A percentile compares a stretch with the other conserved stretches of the same genome.
Conservation (phyloP, 2,888 invertebrate genomes). For the Drosophila histrio region DNA sequence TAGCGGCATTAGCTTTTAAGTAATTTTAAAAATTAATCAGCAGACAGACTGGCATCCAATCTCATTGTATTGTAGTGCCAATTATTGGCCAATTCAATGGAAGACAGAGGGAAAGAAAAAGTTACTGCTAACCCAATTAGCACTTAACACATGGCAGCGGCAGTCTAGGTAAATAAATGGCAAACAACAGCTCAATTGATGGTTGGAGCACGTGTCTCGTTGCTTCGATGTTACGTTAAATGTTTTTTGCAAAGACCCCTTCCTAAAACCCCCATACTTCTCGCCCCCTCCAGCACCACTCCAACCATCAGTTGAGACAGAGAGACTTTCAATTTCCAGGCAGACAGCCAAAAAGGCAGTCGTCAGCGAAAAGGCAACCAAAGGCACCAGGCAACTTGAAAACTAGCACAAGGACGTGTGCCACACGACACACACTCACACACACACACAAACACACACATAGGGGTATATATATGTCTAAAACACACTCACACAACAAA, state of each 20-base stretch:
- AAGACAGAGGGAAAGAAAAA: not conserved
- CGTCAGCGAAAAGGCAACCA: conserved; percentile 69
- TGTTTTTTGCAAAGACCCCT: conserved; percentile 26
- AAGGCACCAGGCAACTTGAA: conserved; percentile 58
- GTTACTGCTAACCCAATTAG: conserved; percentile 72
- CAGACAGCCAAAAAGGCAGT: conserved; percentile 72
- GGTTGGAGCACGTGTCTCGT: conserved; percentile 67
- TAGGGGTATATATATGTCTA: conserved; percentile 12
- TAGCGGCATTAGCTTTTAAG: conserved; percentile 65
- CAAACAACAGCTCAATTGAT: conserved; percentile 75
- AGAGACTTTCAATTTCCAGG: conserved; percentile 74
- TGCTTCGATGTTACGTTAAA: conserved; percentile 66
- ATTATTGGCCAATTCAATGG: conserved; percentile 48
- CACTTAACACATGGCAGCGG: conserved; percentile 70
- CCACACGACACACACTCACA: conserved; percentile 26
- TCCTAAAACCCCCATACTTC: not conserved
- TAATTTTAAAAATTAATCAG: conserved; percentile 75
- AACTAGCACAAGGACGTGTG: conserved; percentile 78
- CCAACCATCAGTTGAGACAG: not conserved
- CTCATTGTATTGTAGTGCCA: conserved; percentile 37
- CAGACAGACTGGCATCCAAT: conserved; percentile 12
- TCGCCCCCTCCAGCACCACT: not conserved
- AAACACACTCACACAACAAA: conserved; percentile 18
- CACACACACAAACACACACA: conserved; percentile 11
- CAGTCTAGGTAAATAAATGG: conserved; percentile 73